Base-by-base conservation (phyloP, 2,888 invertebrate species). In the Acronicta psi region DNA sequence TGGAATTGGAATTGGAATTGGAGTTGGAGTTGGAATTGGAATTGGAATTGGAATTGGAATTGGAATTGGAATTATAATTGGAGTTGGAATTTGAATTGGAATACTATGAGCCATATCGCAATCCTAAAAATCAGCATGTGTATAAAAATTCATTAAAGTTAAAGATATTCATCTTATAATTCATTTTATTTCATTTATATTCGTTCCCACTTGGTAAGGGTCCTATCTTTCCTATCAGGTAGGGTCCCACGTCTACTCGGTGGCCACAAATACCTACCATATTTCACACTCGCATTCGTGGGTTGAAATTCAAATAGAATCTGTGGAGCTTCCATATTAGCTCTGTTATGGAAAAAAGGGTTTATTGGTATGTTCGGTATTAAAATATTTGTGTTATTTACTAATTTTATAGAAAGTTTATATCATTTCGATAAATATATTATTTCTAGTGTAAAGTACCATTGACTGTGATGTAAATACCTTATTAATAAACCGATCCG, bases 301-400 rank as follows among this genome's bases (percentile, higher is more conserved):
- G 54, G 37, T 20, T 67, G 69, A 76, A 74, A 75, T 73, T 69
- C 58, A 61, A 76, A 69, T 75, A 64, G 36, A 53, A 55, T 36
- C 50, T 49, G 38, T 40, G 44, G 49, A 55, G 16, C 18, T 41
- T 60, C 11, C 37, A 62, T 57, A 51, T 58, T 49, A 62, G 37
- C 37, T 45, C 37, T 45, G 31, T n/a, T 37, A 31, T 16, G 31
- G 40, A 65, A 13, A 45, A 20, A 13, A 23, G 16, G 46, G 20
- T 11, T 25, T 40, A n/a, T 1, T n/a, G n/a, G n/a, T n/a, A 13
- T 34, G 6, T n/a, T n/a, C n/a, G 11, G 5, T 31, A 13, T 3
- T 31, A 31, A n/a, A 34, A 34, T 34, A 34, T 34, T 34, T 4
- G n/a, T 8, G 1, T 25, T 29, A 11, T 29, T 29, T 29, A 29